These are phyloP conservation scores for Amyelois transitella DNA, from an alignment of 1,140 invertebrate genomes.

Conservation along the genomic window DNA sequence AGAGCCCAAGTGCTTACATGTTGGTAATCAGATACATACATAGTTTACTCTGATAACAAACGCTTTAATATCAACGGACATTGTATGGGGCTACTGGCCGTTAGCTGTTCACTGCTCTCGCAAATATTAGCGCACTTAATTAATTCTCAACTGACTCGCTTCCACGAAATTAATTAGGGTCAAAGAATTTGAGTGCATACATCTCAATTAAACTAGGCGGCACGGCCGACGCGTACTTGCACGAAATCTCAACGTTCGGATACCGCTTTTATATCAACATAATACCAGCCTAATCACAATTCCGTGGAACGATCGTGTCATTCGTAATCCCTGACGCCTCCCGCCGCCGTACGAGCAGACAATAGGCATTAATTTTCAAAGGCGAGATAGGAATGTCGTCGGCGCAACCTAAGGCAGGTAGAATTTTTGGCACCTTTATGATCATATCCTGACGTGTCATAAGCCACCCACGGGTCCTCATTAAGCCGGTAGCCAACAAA, in stretches of 20 bases:
- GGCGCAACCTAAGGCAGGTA: conserved; percentile 59
- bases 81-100: too few species aligned
- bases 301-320: conserved; percentile 23
- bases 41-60: too few species aligned
- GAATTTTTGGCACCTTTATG: conserved; percentile 70
- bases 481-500: conserved; percentile 69
- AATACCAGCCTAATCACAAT: conserved; percentile 12
- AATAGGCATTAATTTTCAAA: conserved; percentile 69
- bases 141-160: conserved; percentile 50
- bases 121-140: conserved; percentile 63
- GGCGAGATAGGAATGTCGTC: conserved; percentile 63
- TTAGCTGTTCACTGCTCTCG: conserved; percentile 31
- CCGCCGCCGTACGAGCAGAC: conserved; percentile 36
- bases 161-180: conserved; percentile 68
- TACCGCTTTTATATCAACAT: conserved; percentile 11
- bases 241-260: background rate
- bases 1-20: too few species aligned
- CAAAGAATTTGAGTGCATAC: conserved; percentile 66
- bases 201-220: conserved; percentile 54
- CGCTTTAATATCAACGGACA: too few species aligned
- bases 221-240: background rate
- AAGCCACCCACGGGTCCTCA: conserved; percentile 68
- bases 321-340: conserved; percentile 42
- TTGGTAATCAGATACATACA: too few species aligned
- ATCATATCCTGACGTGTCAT: conserved; percentile 68